phyloP scores from a whole-genome alignment of 2,797 vertebrate species.

The Tachyglossus aculeatus region DNA sequence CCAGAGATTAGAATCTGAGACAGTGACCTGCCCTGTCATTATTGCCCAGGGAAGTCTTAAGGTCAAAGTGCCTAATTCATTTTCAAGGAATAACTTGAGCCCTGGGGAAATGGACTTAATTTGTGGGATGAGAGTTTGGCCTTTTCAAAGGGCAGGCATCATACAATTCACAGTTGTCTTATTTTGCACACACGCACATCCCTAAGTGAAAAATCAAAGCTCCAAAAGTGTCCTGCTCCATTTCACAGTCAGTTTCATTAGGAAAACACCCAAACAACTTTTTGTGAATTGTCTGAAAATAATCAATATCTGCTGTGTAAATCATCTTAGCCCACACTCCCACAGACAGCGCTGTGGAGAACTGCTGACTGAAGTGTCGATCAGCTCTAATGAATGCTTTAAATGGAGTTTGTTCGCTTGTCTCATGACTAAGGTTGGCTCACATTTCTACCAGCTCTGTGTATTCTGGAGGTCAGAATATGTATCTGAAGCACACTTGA shows the following conservation, averaged over 20 bases:
- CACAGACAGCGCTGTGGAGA: neutral
- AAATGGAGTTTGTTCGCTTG: neutral
- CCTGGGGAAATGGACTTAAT: slow-evolving; percentile 2
- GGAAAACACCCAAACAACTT: too few relatives aligned
- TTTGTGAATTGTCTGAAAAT: slow-evolving; percentile 24
- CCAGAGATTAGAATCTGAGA: too few relatives aligned
- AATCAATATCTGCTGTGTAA: slow-evolving; percentile 26
- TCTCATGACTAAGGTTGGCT: neutral
- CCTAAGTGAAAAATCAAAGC: slow-evolving; percentile 8
- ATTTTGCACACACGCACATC: neutral
- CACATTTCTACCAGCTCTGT: neutral
- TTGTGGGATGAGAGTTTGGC: neutral
- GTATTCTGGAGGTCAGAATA: neutral
- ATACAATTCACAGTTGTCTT: neutral
- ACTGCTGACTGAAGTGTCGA: neutral
- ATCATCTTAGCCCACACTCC: neutral
- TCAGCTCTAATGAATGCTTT: slow-evolving; percentile 8
- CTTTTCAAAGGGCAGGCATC: neutral
- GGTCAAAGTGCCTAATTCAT: neutral
- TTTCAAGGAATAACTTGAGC: slow-evolving; percentile 9
- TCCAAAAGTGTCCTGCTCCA: neutral
- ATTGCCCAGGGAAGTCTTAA: too few relatives aligned
- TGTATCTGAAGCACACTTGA: too few relatives aligned
- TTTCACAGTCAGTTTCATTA: slow-evolving; percentile 19
- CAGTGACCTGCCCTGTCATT: too few relatives aligned